Evolutionary conservation across 2,797 vertebrate genomes (phyloP), one percentile per base, ranked within the genome.

Genomic region (Kryptolebias ocellatus): DNA sequence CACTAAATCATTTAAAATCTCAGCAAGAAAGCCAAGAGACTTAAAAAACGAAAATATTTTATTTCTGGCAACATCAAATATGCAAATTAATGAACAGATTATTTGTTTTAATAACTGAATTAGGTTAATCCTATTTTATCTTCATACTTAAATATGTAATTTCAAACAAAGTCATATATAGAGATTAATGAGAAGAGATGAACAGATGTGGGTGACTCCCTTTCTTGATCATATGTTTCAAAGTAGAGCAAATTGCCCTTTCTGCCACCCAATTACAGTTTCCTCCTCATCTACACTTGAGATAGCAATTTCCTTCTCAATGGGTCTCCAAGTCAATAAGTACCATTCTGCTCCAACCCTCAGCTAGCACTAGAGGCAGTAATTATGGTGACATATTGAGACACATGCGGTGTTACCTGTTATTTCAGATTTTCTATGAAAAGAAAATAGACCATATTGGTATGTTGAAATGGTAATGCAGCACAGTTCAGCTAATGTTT

Each of bases 371-470:
- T 56, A 86, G 67, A 89, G 78, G 75, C 63, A 51, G 57, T 91
- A 89, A 92, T 92, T 90, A 91, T 60, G 50, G 78, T 80, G 81
- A 79, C 89, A 84, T 74, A 79, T 68, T 58, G 69, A 78, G 76
- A 72, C 62, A 51, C 79, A 75, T 62, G 54, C 66, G 37, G 53
- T 74, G 60, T 63, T 82, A 70, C 67, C 72, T 81, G 78, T 79
- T 81, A 79, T 83, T 82, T 74, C 24, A 65, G 68, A 68, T 80
- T 80, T 72, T 71, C 78, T 73, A 46, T n/a, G 57, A 62, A 76
- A 75, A 39, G 9, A 50, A 59, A 72, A 31, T 39, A 60, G 27
- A 63, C 44, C 1, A 52, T 53, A 60, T 46, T 46, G 9, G 16
- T 16, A 24, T 58, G 34, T 70, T 60, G 12, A 31, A 56, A 34